Conservation (phyloP, 2,888 invertebrate species). For the Drosophila merina region DNA sequence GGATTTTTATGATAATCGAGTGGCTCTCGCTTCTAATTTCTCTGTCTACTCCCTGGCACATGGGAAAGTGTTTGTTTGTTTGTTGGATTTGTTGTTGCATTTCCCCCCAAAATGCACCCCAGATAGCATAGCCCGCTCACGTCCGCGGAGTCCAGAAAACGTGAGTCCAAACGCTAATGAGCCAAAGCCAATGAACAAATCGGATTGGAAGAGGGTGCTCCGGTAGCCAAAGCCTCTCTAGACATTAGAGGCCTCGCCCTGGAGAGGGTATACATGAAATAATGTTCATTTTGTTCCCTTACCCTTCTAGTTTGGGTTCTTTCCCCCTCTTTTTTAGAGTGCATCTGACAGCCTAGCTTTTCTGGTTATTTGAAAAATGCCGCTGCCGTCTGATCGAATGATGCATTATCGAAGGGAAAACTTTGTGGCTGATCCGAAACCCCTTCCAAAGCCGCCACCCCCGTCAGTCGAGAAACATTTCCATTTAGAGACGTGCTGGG, state of each 20-base stretch:
- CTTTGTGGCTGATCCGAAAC: constrained; percentile 36
- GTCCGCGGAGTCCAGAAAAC: constrained; percentile 42
- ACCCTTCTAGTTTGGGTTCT: no score
- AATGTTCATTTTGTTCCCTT: no score
- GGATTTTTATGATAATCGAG: constrained; percentile 31
- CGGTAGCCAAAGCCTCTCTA: background rate
- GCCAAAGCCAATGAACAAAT: constrained; percentile 40
- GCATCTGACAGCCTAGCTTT: background rate
- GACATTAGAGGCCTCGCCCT: constrained; percentile 24
- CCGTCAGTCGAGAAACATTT: constrained; percentile 31
- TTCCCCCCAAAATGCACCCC: constrained; percentile 6
- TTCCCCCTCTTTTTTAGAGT: background rate
- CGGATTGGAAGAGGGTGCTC: constrained; percentile 30
- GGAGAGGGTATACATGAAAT: no score
- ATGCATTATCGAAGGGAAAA: constrained; percentile 40
- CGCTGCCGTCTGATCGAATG: constrained; percentile 44
- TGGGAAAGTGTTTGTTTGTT: constrained; percentile 37
- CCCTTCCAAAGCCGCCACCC: constrained; percentile 7
- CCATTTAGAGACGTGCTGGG: constrained; percentile 55
- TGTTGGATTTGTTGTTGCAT: constrained; percentile 9
- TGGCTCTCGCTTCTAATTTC: constrained; percentile 35
- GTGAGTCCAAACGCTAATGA: constrained; percentile 62
- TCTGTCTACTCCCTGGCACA: background rate
- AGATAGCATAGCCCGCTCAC: constrained; percentile 10
- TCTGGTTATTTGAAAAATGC: constrained; percentile 33